These are phyloP conservation scores for Scolopax mira DNA, from an alignment of 2,113 vertebrate genomes.

Conservation along the genomic window DNA sequence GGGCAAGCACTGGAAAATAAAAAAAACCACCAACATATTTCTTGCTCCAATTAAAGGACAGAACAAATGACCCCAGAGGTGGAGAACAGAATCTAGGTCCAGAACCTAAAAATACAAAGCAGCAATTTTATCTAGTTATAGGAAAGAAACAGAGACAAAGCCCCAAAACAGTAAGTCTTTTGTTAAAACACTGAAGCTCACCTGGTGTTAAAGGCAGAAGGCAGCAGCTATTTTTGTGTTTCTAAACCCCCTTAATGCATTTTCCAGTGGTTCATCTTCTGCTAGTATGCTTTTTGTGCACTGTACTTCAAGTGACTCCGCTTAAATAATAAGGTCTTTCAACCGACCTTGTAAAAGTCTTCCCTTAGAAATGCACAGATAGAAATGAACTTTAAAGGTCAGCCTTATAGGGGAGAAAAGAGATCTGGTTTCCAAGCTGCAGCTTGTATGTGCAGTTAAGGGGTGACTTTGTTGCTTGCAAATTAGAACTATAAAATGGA, in stretches of 20 bases:
- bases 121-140: not conserved
- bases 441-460: not conserved
- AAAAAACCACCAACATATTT: not conserved
- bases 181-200: not conserved
- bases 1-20: not conserved
- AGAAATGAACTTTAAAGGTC: conserved; percentile 68
- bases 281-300: not conserved
- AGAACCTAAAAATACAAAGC: not conserved
- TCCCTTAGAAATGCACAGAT: conserved; percentile 34
- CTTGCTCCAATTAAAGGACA: not conserved
- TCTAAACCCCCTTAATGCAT: conserved; percentile 13
- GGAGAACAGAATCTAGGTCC: not conserved
- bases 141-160: not conserved
- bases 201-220: not conserved
- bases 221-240: not conserved
- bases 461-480: not conserved
- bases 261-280: conserved; percentile 37
- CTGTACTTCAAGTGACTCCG: conserved; percentile 42
- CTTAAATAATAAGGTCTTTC: conserved; percentile 48
- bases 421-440: not conserved
- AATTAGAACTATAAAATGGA: not conserved
- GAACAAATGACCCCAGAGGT: not conserved
- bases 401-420: not conserved
- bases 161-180: not conserved
- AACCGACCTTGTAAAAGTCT: conserved; percentile 54